Percentiles rank a stretch among this genome's conserved stretches.
Conservation (phyloP, 2,113 vertebrate genomes). For the Brienomyrus longianalis region DNA sequence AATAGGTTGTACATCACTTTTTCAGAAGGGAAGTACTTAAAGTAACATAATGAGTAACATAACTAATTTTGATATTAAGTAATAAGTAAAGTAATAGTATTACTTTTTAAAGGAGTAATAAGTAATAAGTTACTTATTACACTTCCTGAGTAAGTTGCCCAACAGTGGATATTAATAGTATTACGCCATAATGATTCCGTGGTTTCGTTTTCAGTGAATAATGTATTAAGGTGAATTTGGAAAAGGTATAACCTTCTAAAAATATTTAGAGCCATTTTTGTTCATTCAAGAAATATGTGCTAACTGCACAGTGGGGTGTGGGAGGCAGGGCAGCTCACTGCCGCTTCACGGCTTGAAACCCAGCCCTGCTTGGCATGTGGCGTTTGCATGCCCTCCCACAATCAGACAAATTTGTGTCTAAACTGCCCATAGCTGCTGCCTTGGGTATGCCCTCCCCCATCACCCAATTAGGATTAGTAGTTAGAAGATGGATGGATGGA, state of each 20-base stretch:
- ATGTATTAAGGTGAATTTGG: too few species aligned
- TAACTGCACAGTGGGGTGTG: background rate
- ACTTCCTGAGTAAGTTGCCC: too few species aligned
- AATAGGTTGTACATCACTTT: background rate
- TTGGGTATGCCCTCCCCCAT: background rate
- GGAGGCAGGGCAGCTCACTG: background rate
- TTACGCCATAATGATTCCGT: too few species aligned
- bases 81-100: background rate
- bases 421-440: background rate
- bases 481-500: background rate
- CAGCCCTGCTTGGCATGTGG: background rate
- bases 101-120: background rate
- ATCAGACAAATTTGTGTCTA: too few species aligned
- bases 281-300: background rate
- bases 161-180: too few species aligned
- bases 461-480: background rate
- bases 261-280: background rate
- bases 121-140: background rate
- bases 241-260: background rate
- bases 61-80: background rate
- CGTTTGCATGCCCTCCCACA: background rate
- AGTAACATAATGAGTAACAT: background rate
- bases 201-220: too few species aligned
- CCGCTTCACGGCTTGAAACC: too few species aligned
- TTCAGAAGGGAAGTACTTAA: background rate